Evolutionary conservation across 2,888 invertebrate genomes (phyloP), one percentile per base, ranked within the genome.

Genomic region (Lysandra bellargus): DNA sequence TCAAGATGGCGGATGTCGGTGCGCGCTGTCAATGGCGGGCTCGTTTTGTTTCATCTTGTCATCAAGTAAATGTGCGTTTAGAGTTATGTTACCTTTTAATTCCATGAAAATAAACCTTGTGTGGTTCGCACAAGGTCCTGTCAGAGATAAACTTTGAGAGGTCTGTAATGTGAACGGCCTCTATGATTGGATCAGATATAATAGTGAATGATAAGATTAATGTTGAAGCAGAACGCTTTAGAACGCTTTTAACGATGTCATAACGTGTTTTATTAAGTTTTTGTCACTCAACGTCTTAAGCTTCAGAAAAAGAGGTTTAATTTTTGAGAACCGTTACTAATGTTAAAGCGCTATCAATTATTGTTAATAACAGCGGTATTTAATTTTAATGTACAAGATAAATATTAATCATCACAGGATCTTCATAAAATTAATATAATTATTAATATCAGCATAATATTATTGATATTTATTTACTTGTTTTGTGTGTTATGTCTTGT

Each of bases 201-300:
- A 33, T 76, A 76, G 33, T 76, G 30, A 76, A 76, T 75, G 75
- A 75, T 75, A 57, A 75, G 49, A 75, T 33, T n/a, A 76, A 76
- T 76, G 76, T 53, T 53, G 57, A 30, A 49, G 49, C 75, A 75
- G 74, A 74, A 75, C 49, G 57, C 5, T 30, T 33, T 76, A 75
- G 74, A 74, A 75, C 49, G 57, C 5, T 30, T 33, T 76, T 53
- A 30, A 76, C 12, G 76, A 76, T 76, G 57, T 33, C 57, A 76
- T 33, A 53, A 57, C 76, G 23, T 44, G 69, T 69, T 75, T 75
- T 75, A 14, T 57, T 17, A 53, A 17, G 33, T 37, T 76, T 30
- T 33, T 53, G 53, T 76, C 57, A 23, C 6, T n/a, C n/a, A 44
- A 3, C 23, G 23, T 23, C 74, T 33, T 37, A 37, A 33, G 33